Evolutionary conservation across 2,888 invertebrate species (phyloP).

Genomic region (Steinernema carpocapsae): DNA sequence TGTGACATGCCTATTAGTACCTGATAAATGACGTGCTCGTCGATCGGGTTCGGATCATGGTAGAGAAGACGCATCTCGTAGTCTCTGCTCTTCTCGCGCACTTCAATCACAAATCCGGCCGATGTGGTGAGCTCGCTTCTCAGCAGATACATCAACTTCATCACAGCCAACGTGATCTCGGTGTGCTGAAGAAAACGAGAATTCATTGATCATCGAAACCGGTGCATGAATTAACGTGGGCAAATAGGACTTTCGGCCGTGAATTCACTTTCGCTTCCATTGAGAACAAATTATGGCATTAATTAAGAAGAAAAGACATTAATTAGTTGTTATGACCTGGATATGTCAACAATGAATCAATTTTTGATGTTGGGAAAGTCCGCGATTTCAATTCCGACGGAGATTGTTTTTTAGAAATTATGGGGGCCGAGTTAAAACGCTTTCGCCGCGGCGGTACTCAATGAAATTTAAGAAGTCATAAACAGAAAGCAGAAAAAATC

Average conservation of each 20-base stretch:
- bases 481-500: too few relatives aligned
- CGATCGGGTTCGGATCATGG: slow-evolving; percentile 58
- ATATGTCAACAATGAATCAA: too few relatives aligned
- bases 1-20: background rate
- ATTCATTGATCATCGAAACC: background rate
- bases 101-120: slow-evolving; percentile 56
- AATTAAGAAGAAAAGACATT: too few relatives aligned
- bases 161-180: slow-evolving; percentile 53
- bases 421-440: too few relatives aligned
- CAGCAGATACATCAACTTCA: slow-evolving; percentile 51
- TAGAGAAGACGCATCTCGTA: slow-evolving; percentile 48
- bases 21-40: slow-evolving; percentile 55
- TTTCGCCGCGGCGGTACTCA: too few relatives aligned
- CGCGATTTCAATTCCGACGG: too few relatives aligned
- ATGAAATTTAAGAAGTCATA: too few relatives aligned
- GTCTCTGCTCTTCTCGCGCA: slow-evolving; percentile 34
- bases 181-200: slow-evolving; percentile 50
- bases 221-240: slow-evolving; percentile 2
- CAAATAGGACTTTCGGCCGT: slow-evolving; percentile 2
- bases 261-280: background rate
- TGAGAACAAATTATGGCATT: background rate
- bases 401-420: too few relatives aligned
- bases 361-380: too few relatives aligned
- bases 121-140: slow-evolving; percentile 54
- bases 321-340: too few relatives aligned